A percentile compares a stretch with the other conserved stretches of the same genome.
Evolutionary conservation across 1,140 invertebrate genomes (phyloP).

Genomic region (Hyphantria cunea): DNA sequence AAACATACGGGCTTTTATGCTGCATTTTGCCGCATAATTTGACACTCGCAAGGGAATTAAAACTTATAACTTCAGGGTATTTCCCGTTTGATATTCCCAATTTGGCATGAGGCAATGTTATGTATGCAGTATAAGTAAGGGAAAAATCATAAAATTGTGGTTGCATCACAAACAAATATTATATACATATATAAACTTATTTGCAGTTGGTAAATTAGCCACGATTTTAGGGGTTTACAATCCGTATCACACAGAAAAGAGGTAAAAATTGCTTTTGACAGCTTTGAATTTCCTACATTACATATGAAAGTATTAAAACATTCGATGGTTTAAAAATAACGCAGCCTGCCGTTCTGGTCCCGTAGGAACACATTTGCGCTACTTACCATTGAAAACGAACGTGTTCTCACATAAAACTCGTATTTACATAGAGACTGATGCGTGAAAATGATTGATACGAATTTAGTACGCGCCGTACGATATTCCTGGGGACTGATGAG

Average conservation of each 20-base stretch:
- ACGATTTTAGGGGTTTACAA: too few relatives aligned
- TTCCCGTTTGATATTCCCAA: too few relatives aligned
- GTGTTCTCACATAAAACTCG: slow-evolving; percentile 24
- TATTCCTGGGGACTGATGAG: slow-evolving; percentile 27
- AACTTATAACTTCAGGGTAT: too few relatives aligned
- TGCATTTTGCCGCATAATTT: too few relatives aligned
- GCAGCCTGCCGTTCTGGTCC: slow-evolving; percentile 12
- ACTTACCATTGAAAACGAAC: slow-evolving; percentile 8
- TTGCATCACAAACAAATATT: too few relatives aligned
- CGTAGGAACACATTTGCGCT: slow-evolving; percentile 16
- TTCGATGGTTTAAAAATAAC: slow-evolving; percentile 8
- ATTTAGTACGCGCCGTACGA: slow-evolving; percentile 24
- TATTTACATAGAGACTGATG: slow-evolving; percentile 30
- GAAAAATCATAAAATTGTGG: too few relatives aligned
- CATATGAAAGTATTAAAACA: slow-evolving; percentile 14
- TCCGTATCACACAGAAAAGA: slow-evolving; percentile 11
- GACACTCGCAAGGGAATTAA: too few relatives aligned
- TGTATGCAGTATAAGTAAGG: too few relatives aligned
- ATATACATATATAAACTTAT: too few relatives aligned
- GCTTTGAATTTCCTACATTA: neutral
- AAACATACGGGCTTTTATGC: too few relatives aligned
- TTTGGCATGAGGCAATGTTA: too few relatives aligned
- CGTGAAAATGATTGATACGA: slow-evolving; percentile 30
- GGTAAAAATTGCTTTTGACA: slow-evolving; percentile 17
- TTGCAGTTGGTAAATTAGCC: too few relatives aligned